A percentile compares a stretch with the other conserved stretches of the same genome.
Conservation (phyloP, 2,113 vertebrate species). For the Canis aureus region DNA sequence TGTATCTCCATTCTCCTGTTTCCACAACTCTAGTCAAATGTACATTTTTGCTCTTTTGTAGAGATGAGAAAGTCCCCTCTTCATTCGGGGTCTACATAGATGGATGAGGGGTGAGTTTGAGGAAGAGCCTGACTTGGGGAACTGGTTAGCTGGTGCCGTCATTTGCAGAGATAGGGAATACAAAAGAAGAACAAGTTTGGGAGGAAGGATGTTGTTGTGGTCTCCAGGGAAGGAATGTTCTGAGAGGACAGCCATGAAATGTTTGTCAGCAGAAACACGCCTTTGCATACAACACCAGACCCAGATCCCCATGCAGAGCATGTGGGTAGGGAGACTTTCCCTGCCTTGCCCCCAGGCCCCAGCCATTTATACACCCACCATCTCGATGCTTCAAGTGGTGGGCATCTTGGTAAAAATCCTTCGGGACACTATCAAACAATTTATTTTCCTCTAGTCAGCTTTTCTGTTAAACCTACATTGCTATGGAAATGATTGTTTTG, state of each 20-base stretch:
- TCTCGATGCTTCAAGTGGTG: not conserved
- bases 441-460: not conserved
- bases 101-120: not conserved
- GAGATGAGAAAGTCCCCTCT: not conserved
- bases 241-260: not conserved
- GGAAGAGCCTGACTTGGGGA: conserved; percentile 30
- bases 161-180: conserved; percentile 30
- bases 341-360: not conserved
- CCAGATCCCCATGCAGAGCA: not conserved
- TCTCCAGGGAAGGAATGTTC: not conserved
- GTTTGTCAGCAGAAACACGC: not conserved
- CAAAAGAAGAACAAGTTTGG: conserved; percentile 26
- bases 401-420: conserved; percentile 7
- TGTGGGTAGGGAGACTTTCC: not conserved
- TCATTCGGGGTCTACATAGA: not conserved
- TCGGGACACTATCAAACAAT: not conserved
- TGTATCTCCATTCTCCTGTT: not conserved
- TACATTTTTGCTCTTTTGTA: not conserved
- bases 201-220: not conserved
- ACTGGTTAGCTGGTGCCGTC: conserved; percentile 35
- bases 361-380: not conserved
- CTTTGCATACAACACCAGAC: not conserved
- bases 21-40: not conserved
- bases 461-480: conserved; percentile 30
- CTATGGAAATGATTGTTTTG: not conserved